Conservation (phyloP, 2,888 invertebrate species). For the Phengaris arion region DNA sequence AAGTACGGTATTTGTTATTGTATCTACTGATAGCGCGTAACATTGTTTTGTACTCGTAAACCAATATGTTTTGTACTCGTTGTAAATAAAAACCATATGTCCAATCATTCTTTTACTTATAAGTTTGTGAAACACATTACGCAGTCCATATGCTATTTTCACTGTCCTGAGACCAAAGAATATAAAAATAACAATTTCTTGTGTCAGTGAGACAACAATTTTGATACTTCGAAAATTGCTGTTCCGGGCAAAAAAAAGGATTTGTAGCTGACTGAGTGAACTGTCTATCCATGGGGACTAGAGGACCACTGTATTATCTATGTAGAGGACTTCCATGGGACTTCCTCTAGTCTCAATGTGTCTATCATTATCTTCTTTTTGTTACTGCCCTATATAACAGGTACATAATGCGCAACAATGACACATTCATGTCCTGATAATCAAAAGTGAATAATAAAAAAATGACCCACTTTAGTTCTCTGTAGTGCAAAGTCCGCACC, state of each 20-base stretch:
- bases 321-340: too few relatives aligned
- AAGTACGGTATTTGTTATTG: background rate
- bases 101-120: background rate
- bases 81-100: slow-evolving; percentile 19
- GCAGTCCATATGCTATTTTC: too few relatives aligned
- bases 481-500: slow-evolving; percentile 31
- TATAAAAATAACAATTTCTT: too few relatives aligned
- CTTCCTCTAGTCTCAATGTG: too few relatives aligned
- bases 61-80: slow-evolving; percentile 10
- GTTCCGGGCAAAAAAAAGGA: too few relatives aligned
- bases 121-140: background rate
- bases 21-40: background rate
- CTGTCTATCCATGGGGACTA: too few relatives aligned
- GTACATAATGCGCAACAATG: background rate
- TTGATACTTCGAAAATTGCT: too few relatives aligned
- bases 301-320: too few relatives aligned
- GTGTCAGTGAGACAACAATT: too few relatives aligned
- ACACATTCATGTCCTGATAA: background rate
- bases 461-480: slow-evolving; percentile 12
- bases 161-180: too few relatives aligned
- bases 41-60: slow-evolving; percentile 14
- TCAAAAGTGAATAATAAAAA: slow-evolving; percentile 12
- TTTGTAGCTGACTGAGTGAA: too few relatives aligned
- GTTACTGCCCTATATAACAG: background rate
- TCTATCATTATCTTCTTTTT: background rate